Conservation (phyloP, 2,797 vertebrate genomes). For the Zalophus californianus region DNA sequence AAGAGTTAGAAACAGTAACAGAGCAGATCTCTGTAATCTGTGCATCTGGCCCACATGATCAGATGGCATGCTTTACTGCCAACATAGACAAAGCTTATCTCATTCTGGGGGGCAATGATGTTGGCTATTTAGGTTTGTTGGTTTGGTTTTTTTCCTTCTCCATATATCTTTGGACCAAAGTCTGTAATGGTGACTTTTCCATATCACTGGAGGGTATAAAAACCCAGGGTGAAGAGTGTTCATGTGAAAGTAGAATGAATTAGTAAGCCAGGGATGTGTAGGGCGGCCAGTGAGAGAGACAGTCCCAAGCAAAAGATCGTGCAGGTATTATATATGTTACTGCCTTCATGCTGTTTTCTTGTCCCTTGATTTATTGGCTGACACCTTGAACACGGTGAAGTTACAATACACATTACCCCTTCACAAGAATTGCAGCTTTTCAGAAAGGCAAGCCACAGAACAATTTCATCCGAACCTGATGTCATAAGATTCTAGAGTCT, state of each 20-base stretch:
- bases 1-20: not conserved
- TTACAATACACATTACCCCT: not conserved
- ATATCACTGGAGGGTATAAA: not conserved
- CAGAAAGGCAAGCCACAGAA: conserved; percentile 20
- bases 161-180: not conserved
- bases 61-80: not conserved
- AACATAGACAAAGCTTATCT: not conserved
- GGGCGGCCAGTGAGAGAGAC: not conserved
- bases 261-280: not conserved
- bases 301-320: not conserved
- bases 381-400: not conserved
- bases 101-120: not conserved
- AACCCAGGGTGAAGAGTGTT: not conserved
- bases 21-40: not conserved
- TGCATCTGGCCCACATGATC: not conserved
- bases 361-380: not conserved
- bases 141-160: not conserved
- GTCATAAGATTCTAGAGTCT: conserved; percentile 76
- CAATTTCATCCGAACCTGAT: conserved; percentile 46
- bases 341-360: not conserved
- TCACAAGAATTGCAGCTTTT: not conserved
- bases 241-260: not conserved
- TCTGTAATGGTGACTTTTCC: not conserved
- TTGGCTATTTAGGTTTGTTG: not conserved
- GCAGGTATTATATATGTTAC: not conserved